Evolutionary conservation across 2,797 vertebrate species (phyloP), one percentile per base, ranked within the genome.

Genomic region (Pagetopsis macropterus): DNA sequence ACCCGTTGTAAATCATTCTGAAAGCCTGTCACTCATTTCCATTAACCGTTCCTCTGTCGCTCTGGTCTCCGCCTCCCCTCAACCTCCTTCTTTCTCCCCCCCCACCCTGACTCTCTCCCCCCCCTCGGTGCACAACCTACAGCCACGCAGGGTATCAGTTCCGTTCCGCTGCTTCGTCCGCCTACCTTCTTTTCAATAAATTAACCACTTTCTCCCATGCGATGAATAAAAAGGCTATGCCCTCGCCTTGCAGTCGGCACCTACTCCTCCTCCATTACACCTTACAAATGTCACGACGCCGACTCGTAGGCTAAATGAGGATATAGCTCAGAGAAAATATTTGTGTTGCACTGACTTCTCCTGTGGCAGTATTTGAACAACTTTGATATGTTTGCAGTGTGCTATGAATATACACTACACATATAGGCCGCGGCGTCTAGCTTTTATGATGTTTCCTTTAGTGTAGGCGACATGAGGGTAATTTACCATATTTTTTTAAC

Each of bases 1-100:
- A 95, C 94, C 93, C 95, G 95, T 97, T 99, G 97, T 99, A 99
- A 99, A 99, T 98, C 97, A 99, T 97, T 96, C 95, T 94, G 96
- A 98, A 97, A 96, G 96, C 95, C 95, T 98, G 98, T 98, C 98
- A 99, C 96, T 99, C 98, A 99, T 96, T 95, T 96, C 95, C 92
- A 94, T 98, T 99, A 99, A 98, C 96, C 95, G 96, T 95, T 97
- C 95, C 89, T 92, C 94, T 94, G 85, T 92, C 81, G 87, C 91
- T 88, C 89, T 90, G 92, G 89, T 93, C 93, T 89, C 91, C 93
- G 87, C 93, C 92, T 90, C 90, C 33, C 88, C 89, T 91, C 90
- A 82, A 82, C 92, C 87, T 84, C 79, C 80, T 62, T 58, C n/a
- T 83, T 77, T 74, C 19, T 68, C 17, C 31, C 58, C n/a, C 16